Evolutionary conservation across 2,888 invertebrate genomes (phyloP).

Genomic region (Eupeodes luniger): DNA sequence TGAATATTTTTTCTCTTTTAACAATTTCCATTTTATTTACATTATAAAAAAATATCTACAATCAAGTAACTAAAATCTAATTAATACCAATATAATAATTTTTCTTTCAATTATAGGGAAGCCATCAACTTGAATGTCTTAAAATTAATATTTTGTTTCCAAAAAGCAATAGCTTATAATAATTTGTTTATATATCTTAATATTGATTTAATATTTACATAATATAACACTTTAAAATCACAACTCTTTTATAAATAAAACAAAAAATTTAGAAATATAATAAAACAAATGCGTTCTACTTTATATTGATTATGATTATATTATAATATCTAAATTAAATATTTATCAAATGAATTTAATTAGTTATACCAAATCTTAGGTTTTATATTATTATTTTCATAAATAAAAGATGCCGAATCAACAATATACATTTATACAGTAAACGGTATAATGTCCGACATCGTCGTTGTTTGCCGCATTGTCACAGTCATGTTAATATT

Average conservation of each 20-base stretch:
- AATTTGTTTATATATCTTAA: neutral
- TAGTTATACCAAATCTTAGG: constrained; percentile 21
- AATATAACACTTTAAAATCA: constrained; percentile 43
- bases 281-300: neutral
- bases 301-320: constrained; percentile 4
- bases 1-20: neutral
- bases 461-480: neutral
- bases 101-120: constrained; percentile 20
- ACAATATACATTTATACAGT: neutral
- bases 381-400: neutral
- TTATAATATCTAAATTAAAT: neutral
- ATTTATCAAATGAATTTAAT: constrained; percentile 17
- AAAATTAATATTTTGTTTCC: neutral
- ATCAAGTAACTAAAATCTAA: constrained; percentile 49
- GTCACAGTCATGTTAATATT: too few relatives aligned
- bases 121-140: constrained; percentile 9
- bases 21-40: constrained; percentile 54
- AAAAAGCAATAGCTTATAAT: constrained; percentile 10
- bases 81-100: constrained; percentile 56
- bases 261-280: neutral
- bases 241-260: constrained; percentile 22
- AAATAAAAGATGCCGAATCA: constrained; percentile 7
- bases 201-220: constrained; percentile 23
- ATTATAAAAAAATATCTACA: constrained; percentile 42
- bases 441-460: neutral